Percentiles rank a stretch among this genome's conserved stretches.
phyloP scores from a whole-genome alignment of 2,113 vertebrate genomes.

The Sapayoa aenigma region DNA sequence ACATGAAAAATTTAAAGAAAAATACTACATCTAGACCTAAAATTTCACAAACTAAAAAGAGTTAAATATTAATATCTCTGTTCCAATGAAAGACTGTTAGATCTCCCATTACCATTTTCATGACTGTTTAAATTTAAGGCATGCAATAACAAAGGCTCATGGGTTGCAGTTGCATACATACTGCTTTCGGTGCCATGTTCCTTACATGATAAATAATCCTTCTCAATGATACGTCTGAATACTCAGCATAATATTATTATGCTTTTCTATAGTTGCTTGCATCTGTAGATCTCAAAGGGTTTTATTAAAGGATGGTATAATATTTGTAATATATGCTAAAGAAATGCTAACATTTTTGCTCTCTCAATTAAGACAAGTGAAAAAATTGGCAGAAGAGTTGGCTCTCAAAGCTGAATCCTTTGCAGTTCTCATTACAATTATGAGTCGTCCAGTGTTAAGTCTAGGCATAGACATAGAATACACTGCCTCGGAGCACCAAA shows the following conservation, averaged over 20 bases:
- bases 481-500: not conserved
- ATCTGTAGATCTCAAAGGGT: not conserved
- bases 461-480: not conserved
- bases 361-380: not conserved
- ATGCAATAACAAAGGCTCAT: not conserved
- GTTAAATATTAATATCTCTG: not conserved
- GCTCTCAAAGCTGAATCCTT: not conserved
- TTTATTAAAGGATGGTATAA: not conserved
- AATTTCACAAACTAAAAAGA: not conserved
- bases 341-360: not conserved
- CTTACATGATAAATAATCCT: too few relatives aligned
- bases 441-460: not conserved
- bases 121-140: not conserved
- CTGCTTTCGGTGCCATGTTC: not conserved
- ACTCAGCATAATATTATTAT: not conserved
- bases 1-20: not conserved
- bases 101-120: not conserved
- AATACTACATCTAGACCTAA: not conserved
- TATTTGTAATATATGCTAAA: not conserved
- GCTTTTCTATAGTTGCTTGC: not conserved
- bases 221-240: not conserved
- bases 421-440: not conserved
- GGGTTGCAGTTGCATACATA: not conserved
- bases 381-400: not conserved
- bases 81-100: not conserved